Conservation (phyloP, 2,888 invertebrate genomes). For the Noctua fimbriata region DNA sequence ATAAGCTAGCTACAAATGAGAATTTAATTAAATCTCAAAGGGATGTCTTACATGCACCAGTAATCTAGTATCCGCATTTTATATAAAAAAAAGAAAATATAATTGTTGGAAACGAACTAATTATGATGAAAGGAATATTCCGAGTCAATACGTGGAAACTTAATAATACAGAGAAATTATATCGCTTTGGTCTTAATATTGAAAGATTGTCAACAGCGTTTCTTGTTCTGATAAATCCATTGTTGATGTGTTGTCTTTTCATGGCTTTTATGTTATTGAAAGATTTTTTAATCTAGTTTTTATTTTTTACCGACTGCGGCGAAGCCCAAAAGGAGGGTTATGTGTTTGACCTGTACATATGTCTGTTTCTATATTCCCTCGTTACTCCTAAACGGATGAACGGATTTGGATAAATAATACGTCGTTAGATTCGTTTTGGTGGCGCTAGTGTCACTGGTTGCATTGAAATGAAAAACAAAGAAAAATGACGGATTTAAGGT, state of each 20-base stretch:
- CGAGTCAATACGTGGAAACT: not conserved
- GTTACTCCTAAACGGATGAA: no score
- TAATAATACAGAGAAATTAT: not conserved
- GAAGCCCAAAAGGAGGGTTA: no score
- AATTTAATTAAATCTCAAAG: conserved; percentile 31
- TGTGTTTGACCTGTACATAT: no score
- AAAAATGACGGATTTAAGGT: no score
- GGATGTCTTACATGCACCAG: conserved; percentile 5
- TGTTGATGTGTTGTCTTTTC: not conserved
- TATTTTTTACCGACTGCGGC: no score
- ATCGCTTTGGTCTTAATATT: not conserved
- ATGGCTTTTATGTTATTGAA: not conserved
- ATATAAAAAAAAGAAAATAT: conserved; percentile 8
- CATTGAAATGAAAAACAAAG: no score
- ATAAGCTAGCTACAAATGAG: not conserved
- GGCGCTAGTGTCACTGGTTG: no score
- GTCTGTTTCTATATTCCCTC: no score
- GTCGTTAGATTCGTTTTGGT: no score
- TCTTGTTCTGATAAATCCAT: conserved; percentile 10
- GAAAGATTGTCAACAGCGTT: not conserved
- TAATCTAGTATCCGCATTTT: conserved; percentile 1
- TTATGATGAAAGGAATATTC: not conserved
- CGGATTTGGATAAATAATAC: no score
- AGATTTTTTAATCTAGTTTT: not conserved
- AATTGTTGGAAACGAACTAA: conserved; percentile 5